Conservation (phyloP, 2,797 vertebrate species). For the Argyrosomus regius region DNA sequence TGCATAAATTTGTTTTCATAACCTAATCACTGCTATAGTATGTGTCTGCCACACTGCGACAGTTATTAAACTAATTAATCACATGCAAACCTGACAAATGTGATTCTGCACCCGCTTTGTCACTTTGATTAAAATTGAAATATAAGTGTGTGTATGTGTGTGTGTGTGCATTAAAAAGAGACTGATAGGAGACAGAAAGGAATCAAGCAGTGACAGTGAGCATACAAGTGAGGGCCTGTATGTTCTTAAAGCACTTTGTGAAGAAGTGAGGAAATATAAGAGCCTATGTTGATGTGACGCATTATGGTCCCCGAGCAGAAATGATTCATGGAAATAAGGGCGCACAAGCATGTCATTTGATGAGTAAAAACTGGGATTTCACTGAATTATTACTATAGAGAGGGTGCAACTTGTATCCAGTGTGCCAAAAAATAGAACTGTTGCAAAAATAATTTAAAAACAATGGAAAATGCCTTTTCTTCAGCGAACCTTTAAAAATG, state of each 20-base stretch:
- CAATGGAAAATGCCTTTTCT: constrained; percentile 28
- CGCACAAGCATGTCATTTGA: constrained; percentile 72
- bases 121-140: constrained; percentile 79
- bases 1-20: constrained; percentile 82
- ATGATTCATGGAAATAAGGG: constrained; percentile 79
- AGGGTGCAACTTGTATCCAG: constrained; percentile 36
- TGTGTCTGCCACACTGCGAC: constrained; percentile 66
- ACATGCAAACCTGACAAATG: constrained; percentile 81
- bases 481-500: constrained; percentile 31
- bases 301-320: constrained; percentile 77
- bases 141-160: constrained; percentile 43
- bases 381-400: constrained; percentile 75
- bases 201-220: constrained; percentile 49
- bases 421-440: constrained; percentile 40
- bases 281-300: constrained; percentile 74
- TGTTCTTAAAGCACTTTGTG: constrained; percentile 76
- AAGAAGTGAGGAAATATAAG: constrained; percentile 64
- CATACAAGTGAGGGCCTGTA: constrained; percentile 55
- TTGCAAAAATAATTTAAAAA: constrained; percentile 1
- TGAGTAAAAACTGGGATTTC: constrained; percentile 73
- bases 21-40: constrained; percentile 75
- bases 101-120: constrained; percentile 71
- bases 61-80: constrained; percentile 85
- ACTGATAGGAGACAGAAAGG: constrained; percentile 22
- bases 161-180: constrained; percentile 10